Conservation (phyloP, 2,113 vertebrate species). For the Tympanuchus pallidicinctus region DNA sequence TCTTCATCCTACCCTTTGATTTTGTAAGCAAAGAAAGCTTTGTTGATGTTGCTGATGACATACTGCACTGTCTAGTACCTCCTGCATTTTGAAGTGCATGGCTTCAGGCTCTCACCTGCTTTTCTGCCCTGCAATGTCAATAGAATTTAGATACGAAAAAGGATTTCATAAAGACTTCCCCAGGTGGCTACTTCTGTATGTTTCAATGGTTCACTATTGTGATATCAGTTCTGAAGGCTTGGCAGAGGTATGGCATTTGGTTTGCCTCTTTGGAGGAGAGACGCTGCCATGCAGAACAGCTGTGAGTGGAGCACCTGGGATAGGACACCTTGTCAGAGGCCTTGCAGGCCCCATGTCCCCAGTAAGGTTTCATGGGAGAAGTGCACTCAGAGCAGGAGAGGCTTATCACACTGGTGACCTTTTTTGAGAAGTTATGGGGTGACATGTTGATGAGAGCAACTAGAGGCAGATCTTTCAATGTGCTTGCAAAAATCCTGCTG, state of each 20-base stretch:
- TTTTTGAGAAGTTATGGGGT: background rate
- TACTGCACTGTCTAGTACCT: background rate
- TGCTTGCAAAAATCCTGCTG: accelerated
- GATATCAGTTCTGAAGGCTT: background rate
- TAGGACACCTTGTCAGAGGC: accelerated
- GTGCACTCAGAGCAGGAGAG: accelerated
- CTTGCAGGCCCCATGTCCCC: accelerated
- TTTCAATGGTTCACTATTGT: background rate
- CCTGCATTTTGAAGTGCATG: background rate
- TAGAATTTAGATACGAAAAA: background rate
- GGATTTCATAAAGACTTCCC: background rate
- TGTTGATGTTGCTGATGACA: background rate
- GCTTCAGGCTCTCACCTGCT: background rate
- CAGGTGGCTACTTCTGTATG: accelerated
- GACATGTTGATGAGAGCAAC: background rate
- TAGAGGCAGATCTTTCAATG: accelerated
- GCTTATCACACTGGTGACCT: background rate
- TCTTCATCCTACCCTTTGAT: background rate
- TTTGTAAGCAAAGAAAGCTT: background rate
- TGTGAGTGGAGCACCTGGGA: accelerated
- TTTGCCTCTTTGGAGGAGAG: background rate
- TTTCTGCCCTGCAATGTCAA: accelerated
- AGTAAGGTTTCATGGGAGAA: background rate
- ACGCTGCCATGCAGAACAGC: background rate
- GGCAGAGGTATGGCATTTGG: background rate